Evolutionary conservation across 2,888 invertebrate genomes (phyloP), one percentile per base, ranked within the genome.

Genomic region (Hirtodrosophila histrioides): DNA sequence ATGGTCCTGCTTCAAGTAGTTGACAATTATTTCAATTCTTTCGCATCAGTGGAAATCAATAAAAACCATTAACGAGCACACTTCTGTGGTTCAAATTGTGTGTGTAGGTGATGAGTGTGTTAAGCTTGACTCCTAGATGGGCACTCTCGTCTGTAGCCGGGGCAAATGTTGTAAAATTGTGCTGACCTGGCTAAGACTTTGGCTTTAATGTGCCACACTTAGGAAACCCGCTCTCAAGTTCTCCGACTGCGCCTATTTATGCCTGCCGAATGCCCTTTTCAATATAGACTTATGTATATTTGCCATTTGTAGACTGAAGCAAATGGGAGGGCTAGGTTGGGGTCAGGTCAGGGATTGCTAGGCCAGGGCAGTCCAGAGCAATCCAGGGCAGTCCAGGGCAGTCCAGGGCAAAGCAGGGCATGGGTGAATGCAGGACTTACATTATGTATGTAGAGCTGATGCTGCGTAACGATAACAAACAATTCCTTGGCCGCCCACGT

Each of bases 391-490:
- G 17, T 17, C 17, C 17, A 17, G 17, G 17, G 17, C 17, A 17
- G 17, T 17, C 17, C 17, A 17, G 17, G 17, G 17, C 17, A 17
- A 2, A 2, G 17, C 17, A 17, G 17, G 17, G 17, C 17, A 17
- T 17, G 17, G 17, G 11, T 11, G 31, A 60, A 17, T 65, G 27
- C 63, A 62, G 63, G 58, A 36, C 49, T 44, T 40, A 58, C 69
- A 72, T 69, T 69, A 69, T 63, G 75, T 75, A 65, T 73, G 75
- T 73, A 51, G 65, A 69, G 70, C 75, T 57, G 70, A 72, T 72
- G 75, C 71, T 72, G 74, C 61, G 54, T 58, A 75, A 55, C 57
- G 70, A 74, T 75, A 74, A 75, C 66, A 74, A 70, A 75, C 74
- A 66, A 62, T 74, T 75, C 66, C 40, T 66, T 46, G 57, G 63